These are phyloP conservation scores for Osmerus eperlanus DNA, from an alignment of 2,113 vertebrate genomes.

Conservation along the genomic window DNA sequence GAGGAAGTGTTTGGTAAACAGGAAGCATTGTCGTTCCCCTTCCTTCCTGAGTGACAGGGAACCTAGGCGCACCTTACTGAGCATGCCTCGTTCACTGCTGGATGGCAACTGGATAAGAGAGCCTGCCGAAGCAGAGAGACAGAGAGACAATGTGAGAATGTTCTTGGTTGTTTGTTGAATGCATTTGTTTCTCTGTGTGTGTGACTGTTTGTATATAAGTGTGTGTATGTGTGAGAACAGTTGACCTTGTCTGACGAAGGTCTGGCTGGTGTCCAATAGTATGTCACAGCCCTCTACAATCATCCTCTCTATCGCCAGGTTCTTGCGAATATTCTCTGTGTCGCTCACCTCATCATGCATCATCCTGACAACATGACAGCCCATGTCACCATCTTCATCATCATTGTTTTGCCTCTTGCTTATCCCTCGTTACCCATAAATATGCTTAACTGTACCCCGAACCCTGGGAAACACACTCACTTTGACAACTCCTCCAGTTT, in stretches of 20 bases:
- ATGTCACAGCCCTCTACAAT: conserved; percentile 96
- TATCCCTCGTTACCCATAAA: not conserved
- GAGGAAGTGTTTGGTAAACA: conserved; percentile 95
- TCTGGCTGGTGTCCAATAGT: conserved; percentile 92
- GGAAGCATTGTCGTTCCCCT: conserved; percentile 92
- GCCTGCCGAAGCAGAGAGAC: conserved; percentile 66
- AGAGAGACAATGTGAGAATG: conserved; percentile 2
- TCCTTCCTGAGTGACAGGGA: conserved; percentile 90
- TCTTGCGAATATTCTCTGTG: conserved; percentile 98
- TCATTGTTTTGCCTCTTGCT: not conserved
- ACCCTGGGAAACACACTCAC: conserved; percentile 32
- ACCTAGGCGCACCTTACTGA: conserved; percentile 93
- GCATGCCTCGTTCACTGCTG: conserved; percentile 89
- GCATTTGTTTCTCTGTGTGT: not conserved
- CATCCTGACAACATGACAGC: conserved; percentile 70
- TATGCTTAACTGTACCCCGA: not conserved
- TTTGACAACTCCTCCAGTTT: conserved; percentile 93
- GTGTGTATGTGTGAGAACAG: conserved; percentile 3
- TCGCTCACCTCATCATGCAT: conserved; percentile 99
- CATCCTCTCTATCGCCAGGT: conserved; percentile 94
- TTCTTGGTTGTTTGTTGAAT: not conserved
- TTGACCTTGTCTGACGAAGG: conserved; percentile 94
- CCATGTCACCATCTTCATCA: not conserved
- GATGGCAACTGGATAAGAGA: conserved; percentile 94
- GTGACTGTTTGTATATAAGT: not conserved